Evolutionary conservation across 2,888 invertebrate genomes (phyloP), one percentile per base, ranked within the genome.

Genomic region (Drosophila bunnanda): DNA sequence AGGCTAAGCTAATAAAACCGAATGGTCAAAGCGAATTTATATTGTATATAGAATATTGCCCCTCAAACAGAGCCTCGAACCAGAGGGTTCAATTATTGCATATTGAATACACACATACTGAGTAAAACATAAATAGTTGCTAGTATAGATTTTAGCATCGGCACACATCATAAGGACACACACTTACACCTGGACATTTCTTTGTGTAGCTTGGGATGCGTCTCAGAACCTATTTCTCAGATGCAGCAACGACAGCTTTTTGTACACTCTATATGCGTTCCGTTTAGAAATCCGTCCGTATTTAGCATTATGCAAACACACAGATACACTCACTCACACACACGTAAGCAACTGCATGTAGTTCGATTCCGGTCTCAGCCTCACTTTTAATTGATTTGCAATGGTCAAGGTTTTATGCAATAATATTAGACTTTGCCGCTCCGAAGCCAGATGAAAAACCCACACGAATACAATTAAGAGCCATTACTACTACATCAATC

Each of bases 281-380:
- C 73, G 78, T 89, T 85, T 89, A 82, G 75, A 80, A 88, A 89
- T 85, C 85, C 85, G 85, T 85, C 85, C 85, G 85, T 83, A 85
- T 67, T 89, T 88, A 85, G 89, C 78, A 81, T 76, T 78, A 84
- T 79, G 75, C 80, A 83, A 36, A 56, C 55, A 39, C 39, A 53
- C 50, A 61, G n/a, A n/a, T 43, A 71, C 52, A 57, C 38, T 57
- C 62, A 72, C 39, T 39, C 28, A 76, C 44, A 52, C 43, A 39
- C 39, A 65, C 46, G 20, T n/a, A 30, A 41, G 58, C 43, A 72
- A 58, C 38, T 38, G 54, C 66, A 46, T 28, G 56, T 44, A 38
- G 22, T 69, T 67, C 46, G 12, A 55, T 44, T 66, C 39, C n/a
- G 32, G 22, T 39, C 65, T 46, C 25, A 38, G 25, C 28, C 69